Evolutionary conservation across 2,888 invertebrate genomes (phyloP).

Genomic region (Cryptophagus acutangulus): DNA sequence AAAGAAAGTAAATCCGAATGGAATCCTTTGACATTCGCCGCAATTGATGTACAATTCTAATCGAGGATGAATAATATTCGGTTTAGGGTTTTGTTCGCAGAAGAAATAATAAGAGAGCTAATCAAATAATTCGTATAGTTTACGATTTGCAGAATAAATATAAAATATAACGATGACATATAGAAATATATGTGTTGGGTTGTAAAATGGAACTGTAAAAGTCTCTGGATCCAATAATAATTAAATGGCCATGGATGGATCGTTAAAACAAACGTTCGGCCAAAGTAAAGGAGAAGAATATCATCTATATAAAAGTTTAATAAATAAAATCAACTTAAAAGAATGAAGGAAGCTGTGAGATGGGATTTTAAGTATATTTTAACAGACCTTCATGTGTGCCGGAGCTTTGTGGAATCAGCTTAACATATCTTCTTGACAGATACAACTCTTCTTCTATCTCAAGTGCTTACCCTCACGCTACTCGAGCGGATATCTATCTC

Average conservation of each 20-base stretch:
- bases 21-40: too few relatives aligned
- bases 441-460: slow-evolving; percentile 29
- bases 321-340: slow-evolving; percentile 31
- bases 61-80: too few relatives aligned
- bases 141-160: slow-evolving; percentile 37
- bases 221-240: slow-evolving; percentile 32
- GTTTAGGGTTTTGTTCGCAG: too few relatives aligned
- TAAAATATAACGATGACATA: slow-evolving; percentile 31
- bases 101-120: too few relatives aligned
- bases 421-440: slow-evolving; percentile 37
- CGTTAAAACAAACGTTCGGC: slow-evolving; percentile 35
- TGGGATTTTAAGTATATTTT: slow-evolving; percentile 25
- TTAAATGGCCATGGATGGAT: slow-evolving; percentile 32
- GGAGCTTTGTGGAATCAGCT: slow-evolving; percentile 30
- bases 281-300: too few relatives aligned
- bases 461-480: slow-evolving; percentile 28
- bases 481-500: slow-evolving; percentile 26
- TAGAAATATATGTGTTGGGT: slow-evolving; percentile 20
- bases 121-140: slow-evolving; percentile 36
- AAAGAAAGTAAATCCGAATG: too few relatives aligned
- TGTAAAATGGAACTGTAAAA: slow-evolving; percentile 33
- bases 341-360: slow-evolving; percentile 27
- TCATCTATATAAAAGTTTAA: slow-evolving; percentile 35
- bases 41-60: too few relatives aligned
- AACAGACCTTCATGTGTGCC: not conserved